phyloP scores from a whole-genome alignment of 2,797 vertebrate species.

The Sebastes baramenuke region DNA sequence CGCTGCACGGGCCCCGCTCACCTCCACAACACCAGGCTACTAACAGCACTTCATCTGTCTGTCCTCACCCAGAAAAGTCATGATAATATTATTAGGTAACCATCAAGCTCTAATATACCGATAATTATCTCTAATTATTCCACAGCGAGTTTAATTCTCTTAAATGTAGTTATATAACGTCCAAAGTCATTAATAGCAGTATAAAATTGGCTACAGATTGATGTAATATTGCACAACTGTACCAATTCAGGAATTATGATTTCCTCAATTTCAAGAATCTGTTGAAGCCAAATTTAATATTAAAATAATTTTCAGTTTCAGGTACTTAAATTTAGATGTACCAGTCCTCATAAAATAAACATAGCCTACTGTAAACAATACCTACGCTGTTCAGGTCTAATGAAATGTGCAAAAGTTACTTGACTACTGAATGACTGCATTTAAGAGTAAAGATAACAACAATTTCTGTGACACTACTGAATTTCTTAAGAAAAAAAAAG shows the following conservation, averaged over 20 bases:
- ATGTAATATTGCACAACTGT: slow-evolving; percentile 4
- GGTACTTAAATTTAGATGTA: slow-evolving; percentile 34
- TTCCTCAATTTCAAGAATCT: background rate
- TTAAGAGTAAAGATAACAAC: slow-evolving; percentile 20
- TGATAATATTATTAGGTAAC: slow-evolving; percentile 58
- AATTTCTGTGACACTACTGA: slow-evolving; percentile 22
- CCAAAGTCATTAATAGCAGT: background rate
- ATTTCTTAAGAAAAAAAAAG: slow-evolving; percentile 9
- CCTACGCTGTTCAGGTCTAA: slow-evolving; percentile 51
- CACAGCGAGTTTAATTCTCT: background rate
- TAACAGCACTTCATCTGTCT: slow-evolving; percentile 77
- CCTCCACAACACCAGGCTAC: slow-evolving; percentile 72
- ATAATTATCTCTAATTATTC: slow-evolving; percentile 46
- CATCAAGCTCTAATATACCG: slow-evolving; percentile 36
- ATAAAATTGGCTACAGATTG: slow-evolving; percentile 1
- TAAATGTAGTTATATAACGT: slow-evolving; percentile 11
- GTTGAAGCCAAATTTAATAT: slow-evolving; percentile 1
- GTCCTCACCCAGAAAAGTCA: slow-evolving; percentile 57
- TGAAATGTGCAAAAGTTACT: slow-evolving; percentile 41
- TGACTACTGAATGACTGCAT: slow-evolving; percentile 47
- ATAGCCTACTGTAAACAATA: slow-evolving; percentile 46
- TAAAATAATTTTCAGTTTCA: slow-evolving; percentile 6
- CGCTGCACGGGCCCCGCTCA: slow-evolving; percentile 69
- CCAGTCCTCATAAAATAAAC: slow-evolving; percentile 41
- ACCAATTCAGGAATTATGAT: slow-evolving; percentile 23